Evolutionary conservation across 2,113 vertebrate species (phyloP), one percentile per base, ranked within the genome.

Genomic region (Collichthys lucidus): DNA sequence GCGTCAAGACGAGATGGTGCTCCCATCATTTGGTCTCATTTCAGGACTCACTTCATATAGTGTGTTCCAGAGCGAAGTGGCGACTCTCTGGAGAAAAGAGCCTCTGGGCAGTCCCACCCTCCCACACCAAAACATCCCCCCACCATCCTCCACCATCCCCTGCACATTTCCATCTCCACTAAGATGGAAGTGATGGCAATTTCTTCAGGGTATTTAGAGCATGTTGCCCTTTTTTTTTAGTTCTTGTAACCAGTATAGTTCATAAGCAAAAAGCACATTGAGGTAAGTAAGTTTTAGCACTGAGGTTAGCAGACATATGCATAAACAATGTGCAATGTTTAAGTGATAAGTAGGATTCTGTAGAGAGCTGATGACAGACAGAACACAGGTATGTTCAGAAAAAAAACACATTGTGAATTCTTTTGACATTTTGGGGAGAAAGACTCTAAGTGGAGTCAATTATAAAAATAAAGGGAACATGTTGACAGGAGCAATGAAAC

Each of bases 391-490:
- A 66, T 68, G 76, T 47, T 74, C 20, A 78, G 53, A 56, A 70
- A 81, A 64, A 87, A 67, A 63, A 80, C 74, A 62, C 52, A 79
- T 59, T 69, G 66, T 83, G 70, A 88, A 85, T 84, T 85, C 83
- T 85, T 84, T 69, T 86, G 83, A 87, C 85, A 91, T 94, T 93
- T 91, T 82, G 57, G 49, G 77, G 50, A 67, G 70, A 78, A 74
- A 82, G 46, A 83, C 82, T 67, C 72, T 86, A 85, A 87, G 74
- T 76, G 86, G 74, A 87, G 64, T 92, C 85, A 92, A 91, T 92
- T 90, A 89, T 85, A 90, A 87, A 93, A 93, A 92, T 90, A 80
- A 95, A 92, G 89, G 92, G 86, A 94, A 90, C 90, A 93, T 88
- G 91, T 91, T 94, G 92, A 94, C 88, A 86, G 86, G 80, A 91